Percentiles rank a stretch among this genome's conserved stretches.
Conservation (phyloP, 2,888 invertebrate genomes). For the Scrobipalpa costella region DNA sequence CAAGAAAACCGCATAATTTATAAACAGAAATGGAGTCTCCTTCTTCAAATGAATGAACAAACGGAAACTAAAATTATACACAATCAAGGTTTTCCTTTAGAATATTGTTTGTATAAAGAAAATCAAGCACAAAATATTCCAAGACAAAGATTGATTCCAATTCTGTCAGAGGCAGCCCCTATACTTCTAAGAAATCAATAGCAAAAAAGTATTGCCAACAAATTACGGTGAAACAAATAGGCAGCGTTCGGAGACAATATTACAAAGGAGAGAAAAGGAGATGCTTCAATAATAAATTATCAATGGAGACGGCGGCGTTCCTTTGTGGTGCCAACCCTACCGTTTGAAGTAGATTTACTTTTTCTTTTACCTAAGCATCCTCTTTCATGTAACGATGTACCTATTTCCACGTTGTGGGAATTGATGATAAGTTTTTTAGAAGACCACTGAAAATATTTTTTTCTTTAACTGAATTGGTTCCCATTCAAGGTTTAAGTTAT, state of each 20-base stretch:
- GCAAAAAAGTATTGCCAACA: constrained; percentile 40
- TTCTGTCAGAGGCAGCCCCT: constrained; percentile 5
- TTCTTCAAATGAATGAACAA: no score
- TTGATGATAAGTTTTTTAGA: no score
- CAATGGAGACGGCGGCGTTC: constrained; percentile 50
- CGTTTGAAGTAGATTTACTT: not conserved
- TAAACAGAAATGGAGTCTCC: not conserved
- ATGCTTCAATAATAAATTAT: constrained; percentile 76
- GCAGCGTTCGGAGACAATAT: constrained; percentile 63
- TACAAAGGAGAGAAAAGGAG: constrained; percentile 66
- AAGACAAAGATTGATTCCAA: constrained; percentile 12
- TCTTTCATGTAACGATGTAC: no score
- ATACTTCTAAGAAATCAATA: constrained; percentile 23
- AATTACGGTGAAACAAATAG: constrained; percentile 67
- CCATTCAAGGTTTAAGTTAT: no score
- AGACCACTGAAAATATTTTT: no score
- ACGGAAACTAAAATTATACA: no score
- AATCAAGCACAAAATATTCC: not conserved
- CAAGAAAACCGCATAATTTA: not conserved
- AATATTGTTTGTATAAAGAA: not conserved
- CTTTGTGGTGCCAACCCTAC: not conserved
- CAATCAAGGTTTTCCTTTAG: not conserved
- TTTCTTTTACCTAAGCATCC: not conserved
- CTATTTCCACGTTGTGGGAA: no score
- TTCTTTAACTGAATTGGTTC: no score